Base-by-base conservation (phyloP, 2,113 vertebrate species). In the Bucco capensis region DNA sequence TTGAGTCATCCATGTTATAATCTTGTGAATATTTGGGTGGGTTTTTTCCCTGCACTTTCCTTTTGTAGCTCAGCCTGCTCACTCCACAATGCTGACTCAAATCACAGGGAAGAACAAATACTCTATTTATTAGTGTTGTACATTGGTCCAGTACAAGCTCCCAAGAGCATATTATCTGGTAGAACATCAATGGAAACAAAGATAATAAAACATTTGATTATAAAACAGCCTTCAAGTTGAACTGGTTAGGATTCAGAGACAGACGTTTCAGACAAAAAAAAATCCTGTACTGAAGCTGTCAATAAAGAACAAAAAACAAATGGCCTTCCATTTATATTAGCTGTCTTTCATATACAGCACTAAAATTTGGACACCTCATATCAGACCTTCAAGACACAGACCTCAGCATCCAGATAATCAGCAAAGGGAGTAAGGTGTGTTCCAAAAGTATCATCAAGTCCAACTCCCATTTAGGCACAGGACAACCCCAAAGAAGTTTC, bases 121-220 rank as follows among this genome's bases (percentile, higher is more conserved):
- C 46, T 57, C 86, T 92, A 77, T 97, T 97, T 93, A 94, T 96
- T 96, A 95, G 16, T 82, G 75, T 75, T 91, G 51, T 92, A 93
- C 37, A 70, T 90, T 72, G 56, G 72, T 67, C 93, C 77, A 92
- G 62, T 65, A 95, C 44, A 94, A 83, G 71, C 44, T 96, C 86
- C 67, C 81, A 92, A 72, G 57, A 95, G 60, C 89, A 93, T 92
- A 94, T 83, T 94, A 81, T 88, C 85, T 87, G 78, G 69, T 84
- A 94, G 80, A 93, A 72, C 54, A 94, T 70, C 61, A 86, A 65
- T 86, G 95, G 74, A 93, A 88, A 72, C 30, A 92, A 82, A 93
- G 40, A 75, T 84, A 91, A 94, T 90, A 95, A 96, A 96, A 92
- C 28, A 73, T 90, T 81, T 86, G 49, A 86, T 96, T 96, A 73